phyloP scores from a whole-genome alignment of 1,140 invertebrate species.

The Hirudo medicinalis region DNA sequence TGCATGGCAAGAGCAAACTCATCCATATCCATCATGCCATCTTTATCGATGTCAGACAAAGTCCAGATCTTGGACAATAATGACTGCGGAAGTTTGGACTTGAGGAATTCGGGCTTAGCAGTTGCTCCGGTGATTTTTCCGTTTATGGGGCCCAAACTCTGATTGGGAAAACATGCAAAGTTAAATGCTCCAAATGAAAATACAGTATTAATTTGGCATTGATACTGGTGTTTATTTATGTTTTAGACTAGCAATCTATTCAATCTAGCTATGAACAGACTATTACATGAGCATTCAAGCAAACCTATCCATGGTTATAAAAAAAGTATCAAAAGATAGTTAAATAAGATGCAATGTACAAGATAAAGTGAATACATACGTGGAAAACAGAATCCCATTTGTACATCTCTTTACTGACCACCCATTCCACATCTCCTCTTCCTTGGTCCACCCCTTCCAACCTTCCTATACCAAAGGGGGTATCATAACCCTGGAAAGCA shows the following conservation, averaged over 20 bases:
- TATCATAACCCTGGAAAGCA: constrained; percentile 66
- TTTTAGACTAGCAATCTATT: too few species aligned
- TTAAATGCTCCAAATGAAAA: not conserved
- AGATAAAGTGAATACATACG: not conserved
- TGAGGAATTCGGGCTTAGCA: constrained; percentile 89
- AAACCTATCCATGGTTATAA: not conserved
- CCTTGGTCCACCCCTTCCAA: constrained; percentile 94
- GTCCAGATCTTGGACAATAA: constrained; percentile 92
- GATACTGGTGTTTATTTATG: too few species aligned
- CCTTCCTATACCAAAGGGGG: constrained; percentile 86
- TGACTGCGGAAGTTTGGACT: constrained; percentile 92
- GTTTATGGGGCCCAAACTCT: constrained; percentile 68
- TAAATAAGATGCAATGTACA: not conserved
- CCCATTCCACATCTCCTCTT: constrained; percentile 87
- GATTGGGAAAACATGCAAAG: constrained; percentile 25
- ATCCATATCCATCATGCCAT: constrained; percentile 84
- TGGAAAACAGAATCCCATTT: constrained; percentile 74
- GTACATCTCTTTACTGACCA: constrained; percentile 74
- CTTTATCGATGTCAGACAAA: constrained; percentile 86
- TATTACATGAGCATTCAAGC: not conserved
- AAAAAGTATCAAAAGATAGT: not conserved
- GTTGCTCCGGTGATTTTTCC: constrained; percentile 84
- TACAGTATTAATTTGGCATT: too few species aligned
- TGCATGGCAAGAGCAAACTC: constrained; percentile 98
- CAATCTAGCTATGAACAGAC: too few species aligned